Evolutionary conservation across 2,113 vertebrate genomes (phyloP).

Genomic region (Ceyx melanurus): DNA sequence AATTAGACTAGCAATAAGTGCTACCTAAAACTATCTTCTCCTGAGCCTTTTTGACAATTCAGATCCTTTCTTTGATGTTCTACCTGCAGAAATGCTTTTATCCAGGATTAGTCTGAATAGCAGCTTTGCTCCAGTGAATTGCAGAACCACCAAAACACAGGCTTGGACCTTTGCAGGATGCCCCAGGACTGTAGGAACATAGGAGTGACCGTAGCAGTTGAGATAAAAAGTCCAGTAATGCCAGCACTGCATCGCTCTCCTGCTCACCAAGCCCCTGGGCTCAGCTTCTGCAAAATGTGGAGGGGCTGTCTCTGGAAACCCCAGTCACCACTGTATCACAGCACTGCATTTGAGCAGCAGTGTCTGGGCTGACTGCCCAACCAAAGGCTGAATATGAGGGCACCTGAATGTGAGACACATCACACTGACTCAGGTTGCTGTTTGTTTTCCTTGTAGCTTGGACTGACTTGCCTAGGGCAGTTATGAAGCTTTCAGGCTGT

Average conservation of each 20-base stretch:
- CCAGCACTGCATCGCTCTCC: background rate
- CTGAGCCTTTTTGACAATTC: background rate
- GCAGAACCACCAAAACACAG: background rate
- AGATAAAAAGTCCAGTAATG: background rate
- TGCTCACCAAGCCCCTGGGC: background rate
- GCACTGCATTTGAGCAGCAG: background rate
- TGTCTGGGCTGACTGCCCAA: background rate
- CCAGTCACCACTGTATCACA: background rate
- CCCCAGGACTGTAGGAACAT: background rate
- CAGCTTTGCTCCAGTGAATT: background rate
- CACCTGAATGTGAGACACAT: background rate
- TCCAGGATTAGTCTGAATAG: background rate
- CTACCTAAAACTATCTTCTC: background rate
- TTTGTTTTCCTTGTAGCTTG: background rate
- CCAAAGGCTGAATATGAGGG: accelerated
- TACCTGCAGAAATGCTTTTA: background rate
- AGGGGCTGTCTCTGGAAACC: background rate
- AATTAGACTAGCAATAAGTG: background rate
- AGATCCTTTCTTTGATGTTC: background rate
- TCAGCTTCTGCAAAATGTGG: background rate
- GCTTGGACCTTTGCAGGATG: background rate
- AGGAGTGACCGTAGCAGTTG: accelerated
- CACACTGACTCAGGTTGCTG: background rate
- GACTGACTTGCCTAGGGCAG: background rate
- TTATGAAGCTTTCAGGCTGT: background rate